Percentiles rank a stretch among this genome's conserved stretches.
These are phyloP conservation scores for Glyptemys insculpta DNA, from an alignment of 2,797 vertebrate species.

Conservation along the genomic window DNA sequence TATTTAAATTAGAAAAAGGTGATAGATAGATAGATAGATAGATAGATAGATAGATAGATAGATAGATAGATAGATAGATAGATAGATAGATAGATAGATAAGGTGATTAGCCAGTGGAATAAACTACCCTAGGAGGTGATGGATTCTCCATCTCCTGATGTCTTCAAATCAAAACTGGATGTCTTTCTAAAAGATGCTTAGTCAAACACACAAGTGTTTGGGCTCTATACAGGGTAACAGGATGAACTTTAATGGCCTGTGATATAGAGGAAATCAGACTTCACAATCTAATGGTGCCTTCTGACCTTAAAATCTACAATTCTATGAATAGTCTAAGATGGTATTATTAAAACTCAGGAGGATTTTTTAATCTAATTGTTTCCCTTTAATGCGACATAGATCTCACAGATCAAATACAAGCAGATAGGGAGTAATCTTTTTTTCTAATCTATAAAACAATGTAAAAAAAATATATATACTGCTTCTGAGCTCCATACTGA, in stretches of 20 bases:
- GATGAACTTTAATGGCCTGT: background rate
- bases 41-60: too few relatives aligned
- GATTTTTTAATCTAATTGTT: background rate
- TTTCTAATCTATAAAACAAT: background rate
- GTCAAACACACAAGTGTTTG: background rate
- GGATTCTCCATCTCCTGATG: background rate
- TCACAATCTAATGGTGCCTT: background rate
- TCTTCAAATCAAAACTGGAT: background rate
- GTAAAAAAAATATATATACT: background rate
- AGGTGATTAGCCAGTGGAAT: background rate
- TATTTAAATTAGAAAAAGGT: background rate
- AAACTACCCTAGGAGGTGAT: background rate
- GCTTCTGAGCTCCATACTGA: background rate
- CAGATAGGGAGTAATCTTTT: background rate
- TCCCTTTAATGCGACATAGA: background rate
- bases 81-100: background rate
- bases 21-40: too few relatives aligned
- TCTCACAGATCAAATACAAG: background rate
- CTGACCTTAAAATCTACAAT: background rate
- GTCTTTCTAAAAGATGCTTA: accelerated
- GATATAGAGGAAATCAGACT: background rate
- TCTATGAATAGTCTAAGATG: background rate
- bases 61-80: too few relatives aligned
- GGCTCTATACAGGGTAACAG: background rate
- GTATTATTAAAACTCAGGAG: accelerated